These are phyloP conservation scores for Xiphophorus hellerii DNA, from an alignment of 2,113 vertebrate genomes.

Conservation along the genomic window DNA sequence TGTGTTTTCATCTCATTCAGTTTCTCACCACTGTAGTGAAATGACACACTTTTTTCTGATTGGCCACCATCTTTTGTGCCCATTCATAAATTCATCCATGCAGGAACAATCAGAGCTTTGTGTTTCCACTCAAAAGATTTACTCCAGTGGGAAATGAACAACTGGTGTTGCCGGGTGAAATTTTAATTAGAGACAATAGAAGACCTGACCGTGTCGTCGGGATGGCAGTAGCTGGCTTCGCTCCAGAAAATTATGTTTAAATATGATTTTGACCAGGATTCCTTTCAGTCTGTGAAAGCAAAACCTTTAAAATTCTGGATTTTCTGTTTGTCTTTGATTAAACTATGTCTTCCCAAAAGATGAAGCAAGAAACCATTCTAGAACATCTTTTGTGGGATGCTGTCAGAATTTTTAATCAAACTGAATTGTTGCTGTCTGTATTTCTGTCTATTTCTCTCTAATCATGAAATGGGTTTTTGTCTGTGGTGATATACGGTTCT, in stretches of 20 bases:
- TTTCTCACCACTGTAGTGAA: conserved; percentile 16
- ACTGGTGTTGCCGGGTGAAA: conserved; percentile 30
- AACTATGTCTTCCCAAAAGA: neutral
- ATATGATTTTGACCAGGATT: neutral
- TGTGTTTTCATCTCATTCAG: neutral
- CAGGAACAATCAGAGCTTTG: conserved; percentile 55
- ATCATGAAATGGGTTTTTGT: no score
- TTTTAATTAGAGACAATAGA: conserved; percentile 61
- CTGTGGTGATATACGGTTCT: no score
- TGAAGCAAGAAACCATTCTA: neutral
- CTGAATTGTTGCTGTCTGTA: no score
- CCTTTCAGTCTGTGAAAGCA: neutral
- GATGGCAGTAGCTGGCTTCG: conserved; percentile 29
- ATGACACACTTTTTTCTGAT: conserved; percentile 8
- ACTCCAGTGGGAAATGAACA: conserved; percentile 57
- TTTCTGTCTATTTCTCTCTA: neutral
- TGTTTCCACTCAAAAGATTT: conserved; percentile 50
- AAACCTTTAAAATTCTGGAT: neutral
- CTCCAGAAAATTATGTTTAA: neutral
- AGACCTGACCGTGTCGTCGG: conserved; percentile 26
- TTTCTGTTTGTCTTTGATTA: no score
- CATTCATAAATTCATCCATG: conserved; percentile 50
- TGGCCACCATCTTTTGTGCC: conserved; percentile 28
- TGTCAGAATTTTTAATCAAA: neutral
- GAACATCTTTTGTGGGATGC: no score